Percentiles rank a stretch among this genome's conserved stretches.
These are phyloP conservation scores for Drosophila anceps DNA, from an alignment of 2,888 invertebrate species.

Conservation along the genomic window DNA sequence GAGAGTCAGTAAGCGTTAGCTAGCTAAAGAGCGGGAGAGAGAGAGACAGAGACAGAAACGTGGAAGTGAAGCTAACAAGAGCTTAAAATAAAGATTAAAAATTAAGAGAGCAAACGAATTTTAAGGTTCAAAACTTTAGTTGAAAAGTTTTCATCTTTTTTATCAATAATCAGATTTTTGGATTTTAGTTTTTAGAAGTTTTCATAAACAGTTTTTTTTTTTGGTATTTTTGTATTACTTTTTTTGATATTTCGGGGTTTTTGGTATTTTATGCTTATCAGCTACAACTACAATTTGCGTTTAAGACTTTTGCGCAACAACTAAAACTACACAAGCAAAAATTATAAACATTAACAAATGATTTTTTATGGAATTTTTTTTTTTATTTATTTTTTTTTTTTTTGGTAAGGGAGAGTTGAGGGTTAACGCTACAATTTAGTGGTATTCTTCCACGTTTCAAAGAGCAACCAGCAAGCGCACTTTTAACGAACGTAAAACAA, in stretches of 20 bases:
- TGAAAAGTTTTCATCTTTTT: slow-evolving; percentile 4
- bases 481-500: slow-evolving; percentile 2
- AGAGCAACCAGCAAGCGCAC: slow-evolving; percentile 8
- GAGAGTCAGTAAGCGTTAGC: not conserved
- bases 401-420: not conserved
- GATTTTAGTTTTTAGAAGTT: slow-evolving; percentile 14
- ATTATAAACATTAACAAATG: slow-evolving; percentile 61
- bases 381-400: slow-evolving; percentile 3
- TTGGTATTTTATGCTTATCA: slow-evolving; percentile 30
- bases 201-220: not conserved
- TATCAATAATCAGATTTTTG: slow-evolving; percentile 20
- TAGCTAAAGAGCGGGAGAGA: slow-evolving; percentile 15
- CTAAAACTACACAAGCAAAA: slow-evolving; percentile 84
- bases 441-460: slow-evolving; percentile 17
- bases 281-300: slow-evolving; percentile 76
- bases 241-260: not conserved
- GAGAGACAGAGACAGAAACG: not conserved
- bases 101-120: slow-evolving; percentile 20
- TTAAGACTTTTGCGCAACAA: slow-evolving; percentile 76
- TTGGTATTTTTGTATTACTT: not conserved
- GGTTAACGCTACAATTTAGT: not conserved
- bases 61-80: slow-evolving; percentile 8
- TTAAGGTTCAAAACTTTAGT: no score
- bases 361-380: not conserved
- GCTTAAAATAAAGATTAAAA: slow-evolving; percentile 11